A percentile compares a stretch with the other conserved stretches of the same genome.
phyloP scores from a whole-genome alignment of 2,888 invertebrate species.

The Elaeidobius kamerunicus region DNA sequence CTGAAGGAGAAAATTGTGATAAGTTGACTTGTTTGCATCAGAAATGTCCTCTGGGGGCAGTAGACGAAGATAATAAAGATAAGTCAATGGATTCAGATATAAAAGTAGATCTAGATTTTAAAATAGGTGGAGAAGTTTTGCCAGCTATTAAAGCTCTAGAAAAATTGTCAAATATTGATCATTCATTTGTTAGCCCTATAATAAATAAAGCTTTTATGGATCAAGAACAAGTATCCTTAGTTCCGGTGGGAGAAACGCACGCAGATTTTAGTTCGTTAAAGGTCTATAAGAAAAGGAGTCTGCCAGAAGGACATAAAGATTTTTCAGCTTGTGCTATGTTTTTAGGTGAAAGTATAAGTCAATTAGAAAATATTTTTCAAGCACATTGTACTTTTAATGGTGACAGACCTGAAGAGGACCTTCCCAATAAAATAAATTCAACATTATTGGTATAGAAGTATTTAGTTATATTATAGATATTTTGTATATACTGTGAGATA shows the following conservation, averaged over 20 bases:
- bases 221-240: constrained; percentile 48
- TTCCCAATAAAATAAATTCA: constrained; percentile 46
- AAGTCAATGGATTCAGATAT: neutral
- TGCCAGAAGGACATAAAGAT: constrained; percentile 42
- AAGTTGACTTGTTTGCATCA: too few relatives aligned
- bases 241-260: constrained; percentile 48
- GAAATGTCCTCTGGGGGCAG: neutral
- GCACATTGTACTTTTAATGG: constrained; percentile 81
- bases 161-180: constrained; percentile 38
- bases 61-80: neutral
- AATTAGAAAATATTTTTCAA: constrained; percentile 47
- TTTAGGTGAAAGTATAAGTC: constrained; percentile 38
- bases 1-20: too few relatives aligned
- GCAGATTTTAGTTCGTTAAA: constrained; percentile 49
- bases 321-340: constrained; percentile 52
- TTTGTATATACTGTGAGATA: neutral
- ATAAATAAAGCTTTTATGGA: constrained; percentile 39
- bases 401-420: constrained; percentile 85
- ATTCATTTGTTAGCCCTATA: constrained; percentile 40
- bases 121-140: constrained; percentile 48
- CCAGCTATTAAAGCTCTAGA: constrained; percentile 45
- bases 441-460: constrained; percentile 45
- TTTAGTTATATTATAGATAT: neutral
- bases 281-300: constrained; percentile 47
- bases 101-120: constrained; percentile 45